Evolutionary conservation across 2,113 vertebrate species (phyloP).

Genomic region (Menidia beryllina): DNA sequence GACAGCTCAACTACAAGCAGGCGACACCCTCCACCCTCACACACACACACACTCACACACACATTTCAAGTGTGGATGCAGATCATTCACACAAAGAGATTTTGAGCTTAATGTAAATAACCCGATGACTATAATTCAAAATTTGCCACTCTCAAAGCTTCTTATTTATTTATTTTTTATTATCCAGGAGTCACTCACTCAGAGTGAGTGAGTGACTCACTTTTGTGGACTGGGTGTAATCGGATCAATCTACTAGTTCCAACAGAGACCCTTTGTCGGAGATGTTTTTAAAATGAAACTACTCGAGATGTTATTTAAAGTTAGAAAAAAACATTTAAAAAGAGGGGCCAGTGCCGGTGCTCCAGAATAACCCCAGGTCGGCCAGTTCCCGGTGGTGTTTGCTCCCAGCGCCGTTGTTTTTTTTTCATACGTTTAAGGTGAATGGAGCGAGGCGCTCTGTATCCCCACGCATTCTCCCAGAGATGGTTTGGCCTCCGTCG

Average conservation of each 20-base stretch:
- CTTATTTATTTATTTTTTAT: conserved; percentile 4
- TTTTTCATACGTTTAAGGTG: conserved; percentile 17
- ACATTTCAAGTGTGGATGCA: conserved; percentile 8
- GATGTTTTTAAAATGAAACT: conserved; percentile 10
- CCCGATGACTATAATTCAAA: conserved; percentile 7
- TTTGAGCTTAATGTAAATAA: background rate
- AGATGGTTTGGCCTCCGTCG: conserved; percentile 17
- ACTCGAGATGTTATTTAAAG: conserved; percentile 17
- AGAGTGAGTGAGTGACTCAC: conserved; percentile 19
- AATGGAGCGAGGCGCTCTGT: background rate
- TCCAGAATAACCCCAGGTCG: conserved; percentile 4
- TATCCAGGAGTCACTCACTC: background rate
- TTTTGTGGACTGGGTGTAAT: conserved; percentile 5
- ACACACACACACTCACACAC: conserved; percentile 13
- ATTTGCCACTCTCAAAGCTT: background rate
- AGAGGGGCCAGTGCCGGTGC: background rate
- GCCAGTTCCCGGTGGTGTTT: background rate
- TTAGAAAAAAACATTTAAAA: background rate
- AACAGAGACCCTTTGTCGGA: conserved; percentile 16
- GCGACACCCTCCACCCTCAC: conserved; percentile 30
- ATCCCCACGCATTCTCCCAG: conserved; percentile 1
- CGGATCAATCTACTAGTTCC: conserved; percentile 10
- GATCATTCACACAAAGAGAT: background rate
- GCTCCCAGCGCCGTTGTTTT: conserved; percentile 8
- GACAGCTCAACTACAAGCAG: conserved; percentile 47